Conservation (phyloP, 1,140 invertebrate species). For the Lordiphosa stackelbergi region DNA sequence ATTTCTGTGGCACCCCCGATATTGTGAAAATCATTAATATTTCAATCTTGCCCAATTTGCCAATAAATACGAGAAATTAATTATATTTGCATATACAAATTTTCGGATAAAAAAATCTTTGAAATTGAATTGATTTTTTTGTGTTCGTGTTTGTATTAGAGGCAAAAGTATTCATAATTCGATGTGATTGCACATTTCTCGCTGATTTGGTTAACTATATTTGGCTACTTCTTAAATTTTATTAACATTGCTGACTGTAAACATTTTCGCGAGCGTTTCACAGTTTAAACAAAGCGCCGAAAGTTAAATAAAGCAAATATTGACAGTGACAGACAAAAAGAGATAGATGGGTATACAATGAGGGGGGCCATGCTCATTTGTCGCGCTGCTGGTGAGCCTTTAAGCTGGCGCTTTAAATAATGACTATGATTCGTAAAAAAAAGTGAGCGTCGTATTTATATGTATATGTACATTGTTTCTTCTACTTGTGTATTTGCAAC, state of each 20-base stretch:
- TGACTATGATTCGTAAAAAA: constrained; percentile 60
- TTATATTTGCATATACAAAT: too few species aligned
- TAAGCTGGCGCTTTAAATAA: constrained; percentile 71
- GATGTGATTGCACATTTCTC: constrained; percentile 5
- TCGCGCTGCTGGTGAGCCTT: constrained; percentile 46
- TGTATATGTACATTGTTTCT: constrained; percentile 9
- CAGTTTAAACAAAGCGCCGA: constrained; percentile 59
- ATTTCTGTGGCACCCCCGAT: too few species aligned
- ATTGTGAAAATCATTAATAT: too few species aligned
- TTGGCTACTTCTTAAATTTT: constrained; percentile 40
- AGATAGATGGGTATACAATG: constrained; percentile 4
- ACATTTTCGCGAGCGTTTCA: constrained; percentile 32
- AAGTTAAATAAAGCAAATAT: constrained; percentile 68
- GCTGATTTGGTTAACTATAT: constrained; percentile 44
- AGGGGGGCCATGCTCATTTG: constrained; percentile 42
- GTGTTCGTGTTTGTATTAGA: neutral
- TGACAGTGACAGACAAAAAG: constrained; percentile 23
- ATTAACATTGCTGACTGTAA: constrained; percentile 30
- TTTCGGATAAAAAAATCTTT: too few species aligned
- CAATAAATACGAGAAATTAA: too few species aligned
- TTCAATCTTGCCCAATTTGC: too few species aligned
- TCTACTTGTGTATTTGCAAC: constrained; percentile 35
- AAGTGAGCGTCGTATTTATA: constrained; percentile 16
- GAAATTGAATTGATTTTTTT: too few species aligned
- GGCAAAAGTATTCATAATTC: constrained; percentile 18